Conservation (phyloP, 2,888 invertebrate genomes). For the Drosophila mulleri region DNA sequence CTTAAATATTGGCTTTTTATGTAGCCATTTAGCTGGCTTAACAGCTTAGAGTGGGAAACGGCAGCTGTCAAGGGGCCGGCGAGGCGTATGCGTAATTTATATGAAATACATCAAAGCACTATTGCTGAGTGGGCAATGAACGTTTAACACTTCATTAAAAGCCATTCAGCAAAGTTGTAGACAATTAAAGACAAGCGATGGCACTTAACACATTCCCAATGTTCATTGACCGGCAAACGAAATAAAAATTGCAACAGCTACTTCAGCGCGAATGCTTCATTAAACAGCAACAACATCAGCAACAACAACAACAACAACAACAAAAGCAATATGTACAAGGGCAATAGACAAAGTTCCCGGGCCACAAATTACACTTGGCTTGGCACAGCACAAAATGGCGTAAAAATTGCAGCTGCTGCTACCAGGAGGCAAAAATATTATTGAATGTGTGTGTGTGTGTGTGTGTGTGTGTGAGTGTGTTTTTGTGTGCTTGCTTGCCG, state of each 20-base stretch:
- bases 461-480: constrained; percentile 41
- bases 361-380: constrained; percentile 79
- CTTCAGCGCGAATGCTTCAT: constrained; percentile 78
- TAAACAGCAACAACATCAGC: constrained; percentile 62
- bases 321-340: constrained; percentile 33
- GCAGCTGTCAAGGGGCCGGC: constrained; percentile 20
- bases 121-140: constrained; percentile 15
- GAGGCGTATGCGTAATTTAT: constrained; percentile 37
- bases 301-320: constrained; percentile 31
- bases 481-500: constrained; percentile 22
- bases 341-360: constrained; percentile 75
- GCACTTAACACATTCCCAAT: constrained; percentile 79
- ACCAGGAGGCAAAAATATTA: constrained; percentile 65
- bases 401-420: constrained; percentile 76
- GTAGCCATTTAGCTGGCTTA: not conserved
- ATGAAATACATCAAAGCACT: constrained; percentile 22
- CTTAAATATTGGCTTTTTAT: not conserved
- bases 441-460: constrained; percentile 55
- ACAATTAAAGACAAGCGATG: constrained; percentile 75
- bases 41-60: constrained; percentile 27
- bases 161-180: constrained; percentile 72
- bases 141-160: constrained; percentile 74
- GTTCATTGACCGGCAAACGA: constrained; percentile 80
- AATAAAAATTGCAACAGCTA: constrained; percentile 78
- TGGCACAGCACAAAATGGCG: constrained; percentile 69